phyloP scores from a whole-genome alignment of 2,113 vertebrate genomes.

The Ophthalmolycus amberensis region DNA sequence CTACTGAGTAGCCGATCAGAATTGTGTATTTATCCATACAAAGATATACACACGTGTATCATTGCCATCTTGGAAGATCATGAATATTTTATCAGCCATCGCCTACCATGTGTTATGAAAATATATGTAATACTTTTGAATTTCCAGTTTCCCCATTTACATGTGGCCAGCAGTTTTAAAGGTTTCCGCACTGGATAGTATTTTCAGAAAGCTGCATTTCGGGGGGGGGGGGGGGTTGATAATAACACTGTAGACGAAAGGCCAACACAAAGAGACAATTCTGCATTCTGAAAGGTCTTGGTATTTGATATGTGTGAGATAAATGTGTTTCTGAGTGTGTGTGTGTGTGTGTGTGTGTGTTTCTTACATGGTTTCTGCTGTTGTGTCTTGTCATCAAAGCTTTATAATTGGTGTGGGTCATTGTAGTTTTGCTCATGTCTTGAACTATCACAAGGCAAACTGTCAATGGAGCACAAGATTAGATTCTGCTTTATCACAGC shows the following conservation, averaged over 20 bases:
- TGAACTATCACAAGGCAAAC: slow-evolving; percentile 21
- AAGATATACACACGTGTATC: no score
- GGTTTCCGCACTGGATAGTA: background rate
- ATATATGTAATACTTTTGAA: background rate
- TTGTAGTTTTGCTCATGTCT: slow-evolving; percentile 30
- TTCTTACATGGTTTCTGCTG: background rate
- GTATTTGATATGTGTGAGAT: slow-evolving; percentile 10
- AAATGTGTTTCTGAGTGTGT: background rate
- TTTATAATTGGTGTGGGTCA: slow-evolving; percentile 26
- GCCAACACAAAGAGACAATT: background rate
- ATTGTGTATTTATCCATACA: no score
- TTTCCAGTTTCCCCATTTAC: background rate
- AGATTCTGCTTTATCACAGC: slow-evolving; percentile 51
- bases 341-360: background rate
- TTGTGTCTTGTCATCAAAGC: slow-evolving; percentile 14
- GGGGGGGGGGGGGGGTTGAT: background rate
- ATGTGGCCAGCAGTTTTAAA: background rate
- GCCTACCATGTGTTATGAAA: background rate
- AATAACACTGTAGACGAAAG: background rate
- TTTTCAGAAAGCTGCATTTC: background rate
- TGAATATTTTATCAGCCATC: no score
- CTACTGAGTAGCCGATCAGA: no score
- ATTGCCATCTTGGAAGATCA: no score
- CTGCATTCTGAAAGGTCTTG: slow-evolving; percentile 1
- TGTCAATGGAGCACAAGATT: slow-evolving; percentile 24